A percentile compares a stretch with the other conserved stretches of the same genome.
phyloP scores from a whole-genome alignment of 2,797 vertebrate species.

The Esox masquinongy region DNA sequence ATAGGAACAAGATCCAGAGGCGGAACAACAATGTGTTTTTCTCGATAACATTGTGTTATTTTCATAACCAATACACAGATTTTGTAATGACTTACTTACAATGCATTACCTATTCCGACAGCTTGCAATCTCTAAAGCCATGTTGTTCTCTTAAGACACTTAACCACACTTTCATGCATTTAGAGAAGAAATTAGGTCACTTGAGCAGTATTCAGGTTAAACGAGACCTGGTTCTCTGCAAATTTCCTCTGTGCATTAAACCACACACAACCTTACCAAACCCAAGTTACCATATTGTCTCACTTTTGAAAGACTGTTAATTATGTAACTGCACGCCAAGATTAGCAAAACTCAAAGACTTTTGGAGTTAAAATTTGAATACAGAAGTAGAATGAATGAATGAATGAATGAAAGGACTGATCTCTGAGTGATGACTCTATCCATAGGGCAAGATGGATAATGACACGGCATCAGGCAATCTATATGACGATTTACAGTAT shows the following conservation, averaged over 20 bases:
- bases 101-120: neutral
- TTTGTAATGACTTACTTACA: neutral
- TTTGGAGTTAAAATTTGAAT: neutral
- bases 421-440: neutral
- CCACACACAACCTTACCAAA: conserved; percentile 7
- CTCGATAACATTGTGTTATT: neutral
- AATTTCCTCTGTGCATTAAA: conserved; percentile 47
- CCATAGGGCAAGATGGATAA: neutral
- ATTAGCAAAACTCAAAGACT: neutral
- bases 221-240: conserved; percentile 62
- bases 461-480: fast-evolving
- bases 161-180: neutral
- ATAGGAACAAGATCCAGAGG: conserved; percentile 8
- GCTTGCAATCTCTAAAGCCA: neutral
- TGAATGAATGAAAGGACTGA: neutral
- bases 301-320: neutral
- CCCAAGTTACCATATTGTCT: neutral
- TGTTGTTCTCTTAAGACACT: neutral
- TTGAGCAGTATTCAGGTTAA: neutral
- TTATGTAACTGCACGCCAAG: neutral
- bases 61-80: neutral
- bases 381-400: neutral
- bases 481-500: fast-evolving
- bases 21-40: neutral
- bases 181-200: conserved; percentile 50